Base-by-base conservation (phyloP, 2,888 invertebrate genomes). In the Coelopa pilipes region DNA sequence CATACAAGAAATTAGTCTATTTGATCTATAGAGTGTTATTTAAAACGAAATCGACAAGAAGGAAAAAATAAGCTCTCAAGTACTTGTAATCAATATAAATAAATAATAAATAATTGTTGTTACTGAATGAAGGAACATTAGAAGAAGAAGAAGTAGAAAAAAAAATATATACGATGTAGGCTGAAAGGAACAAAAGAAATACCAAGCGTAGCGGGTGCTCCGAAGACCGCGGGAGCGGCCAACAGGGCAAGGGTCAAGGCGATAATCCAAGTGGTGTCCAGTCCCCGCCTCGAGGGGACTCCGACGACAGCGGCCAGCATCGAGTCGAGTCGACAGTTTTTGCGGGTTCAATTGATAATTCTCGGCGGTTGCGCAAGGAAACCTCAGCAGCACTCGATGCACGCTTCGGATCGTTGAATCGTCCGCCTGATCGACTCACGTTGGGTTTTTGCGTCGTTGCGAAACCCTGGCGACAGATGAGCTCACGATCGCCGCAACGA, bases 121-220 rank as follows among this genome's bases (percentile, higher is more conserved):
- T n/a, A n/a, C n/a, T n/a, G n/a, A n/a, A n/a, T 17, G 24, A 9
- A 59, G 21, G 9, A 21, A 15, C 19, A 4, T 55, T 55, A 55
- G 13, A 55, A 55, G 3, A 55, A 17, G 17, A 15, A 17, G 1
- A 55, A 55, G 19, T 19, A 34, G 7, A 34, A 34, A 34, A 34
- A 34, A 34, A 7, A 34, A 34, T 34, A 24, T 17, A 17, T 11
- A n/a, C 21, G 11, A 13, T 17, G 57, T n/a, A 17, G 1, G 1
- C n/a, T 19, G 21, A 19, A 19, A n/a, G 19, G 21, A 59, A 59
- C 12, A 4, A 59, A 1, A 17, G 19, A 21, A 21, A 76, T 80
- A 80, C 80, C 80, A 75, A 78, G 73, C 73, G 77, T 78, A 65
- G 79, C 78, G 59, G 80, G 80, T n/a, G 79, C 78, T 73, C 78